Percentiles rank a stretch among this genome's conserved stretches.
Conservation (phyloP, 2,888 invertebrate genomes). For the Blera fallax region DNA sequence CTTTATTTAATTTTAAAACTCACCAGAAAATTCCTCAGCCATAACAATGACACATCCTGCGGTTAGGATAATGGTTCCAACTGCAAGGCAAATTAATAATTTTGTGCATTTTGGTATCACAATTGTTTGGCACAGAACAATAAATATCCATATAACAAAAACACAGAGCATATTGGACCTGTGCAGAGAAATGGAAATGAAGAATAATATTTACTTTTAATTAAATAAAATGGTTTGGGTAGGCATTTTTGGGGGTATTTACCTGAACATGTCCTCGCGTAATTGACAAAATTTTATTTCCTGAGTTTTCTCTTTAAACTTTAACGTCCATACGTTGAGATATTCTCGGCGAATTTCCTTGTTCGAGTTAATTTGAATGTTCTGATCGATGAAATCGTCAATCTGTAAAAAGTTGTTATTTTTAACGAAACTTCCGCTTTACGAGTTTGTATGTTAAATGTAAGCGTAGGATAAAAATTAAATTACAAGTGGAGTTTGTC, state of each 20-base stretch:
- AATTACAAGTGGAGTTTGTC: no score
- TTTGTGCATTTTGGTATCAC: slow-evolving; percentile 87
- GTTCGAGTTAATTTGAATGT: slow-evolving; percentile 94
- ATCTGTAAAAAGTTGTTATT: slow-evolving; percentile 82
- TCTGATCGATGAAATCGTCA: slow-evolving; percentile 91
- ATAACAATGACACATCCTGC: slow-evolving; percentile 90
- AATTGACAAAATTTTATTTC: slow-evolving; percentile 93
- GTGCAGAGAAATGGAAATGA: not conserved
- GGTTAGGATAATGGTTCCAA: slow-evolving; percentile 87
- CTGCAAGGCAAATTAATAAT: slow-evolving; percentile 85
- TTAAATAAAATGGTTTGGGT: slow-evolving; percentile 18
- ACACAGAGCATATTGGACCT: slow-evolving; percentile 95
- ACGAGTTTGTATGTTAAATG: no score
- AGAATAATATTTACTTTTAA: slow-evolving; percentile 60
- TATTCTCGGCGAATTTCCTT: slow-evolving; percentile 93
- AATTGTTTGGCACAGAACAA: slow-evolving; percentile 89
- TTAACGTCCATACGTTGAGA: slow-evolving; percentile 92
- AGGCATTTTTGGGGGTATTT: not conserved
- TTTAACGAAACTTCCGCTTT: not conserved
- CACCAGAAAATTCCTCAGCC: slow-evolving; percentile 90
- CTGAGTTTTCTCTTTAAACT: slow-evolving; percentile 90
- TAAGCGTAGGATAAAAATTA: no score
- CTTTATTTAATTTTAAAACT: slow-evolving; percentile 25
- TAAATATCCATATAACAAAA: slow-evolving; percentile 94
- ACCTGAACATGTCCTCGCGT: slow-evolving; percentile 95